phyloP scores from a whole-genome alignment of 2,113 vertebrate genomes.

The Gasterosteus aculeatus region DNA sequence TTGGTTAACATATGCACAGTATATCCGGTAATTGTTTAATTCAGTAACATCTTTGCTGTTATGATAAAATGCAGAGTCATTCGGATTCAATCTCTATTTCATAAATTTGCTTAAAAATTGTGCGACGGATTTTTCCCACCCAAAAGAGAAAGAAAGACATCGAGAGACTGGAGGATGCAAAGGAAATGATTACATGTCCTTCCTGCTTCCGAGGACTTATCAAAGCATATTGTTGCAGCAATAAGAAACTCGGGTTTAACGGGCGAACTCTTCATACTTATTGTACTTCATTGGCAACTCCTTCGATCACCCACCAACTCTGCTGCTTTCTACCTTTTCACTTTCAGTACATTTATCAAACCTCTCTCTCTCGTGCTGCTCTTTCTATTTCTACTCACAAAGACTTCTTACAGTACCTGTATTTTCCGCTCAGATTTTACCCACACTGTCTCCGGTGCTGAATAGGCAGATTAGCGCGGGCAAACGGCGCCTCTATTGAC shows the following conservation, averaged over 20 bases:
- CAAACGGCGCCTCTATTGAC: conserved; percentile 49
- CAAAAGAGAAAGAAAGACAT: background rate
- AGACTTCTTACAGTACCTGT: conserved; percentile 51
- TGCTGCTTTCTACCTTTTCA: background rate
- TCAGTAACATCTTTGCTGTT: background rate
- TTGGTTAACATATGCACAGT: too few relatives aligned
- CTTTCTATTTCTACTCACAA: conserved; percentile 47
- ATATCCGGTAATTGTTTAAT: background rate
- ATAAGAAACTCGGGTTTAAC: conserved; percentile 34
- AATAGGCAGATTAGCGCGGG: conserved; percentile 64
- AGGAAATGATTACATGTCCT: conserved; percentile 14
- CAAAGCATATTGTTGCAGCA: conserved; percentile 11
- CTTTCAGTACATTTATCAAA: conserved; percentile 9
- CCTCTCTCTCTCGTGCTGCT: conserved; percentile 12
- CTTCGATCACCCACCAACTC: conserved; percentile 3
- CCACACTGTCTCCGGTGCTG: conserved; percentile 39
- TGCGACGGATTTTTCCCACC: background rate
- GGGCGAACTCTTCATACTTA: conserved; percentile 30
- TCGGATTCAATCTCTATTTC: background rate
- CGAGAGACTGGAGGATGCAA: background rate
- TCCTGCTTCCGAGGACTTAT: conserved; percentile 29
- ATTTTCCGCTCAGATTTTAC: conserved; percentile 19
- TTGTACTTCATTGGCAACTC: conserved; percentile 11
- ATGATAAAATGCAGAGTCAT: background rate
- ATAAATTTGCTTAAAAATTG: background rate